phyloP scores from a whole-genome alignment of 2,113 vertebrate species.

The Rattus norvegicus region GRCr8 NC_086021.1:133063501-133064000 shows the following conservation, averaged over 20 bases:
- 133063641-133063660: background rate
- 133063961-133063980: constrained; percentile 62
- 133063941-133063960: constrained; percentile 70
- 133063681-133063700: background rate
- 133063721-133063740: background rate
- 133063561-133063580: background rate
- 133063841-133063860: constrained; percentile 21
- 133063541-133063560: background rate
- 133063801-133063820: background rate
- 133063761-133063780: background rate
- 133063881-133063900: constrained; percentile 46
- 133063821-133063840: background rate
- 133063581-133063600: background rate
- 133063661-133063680: background rate
- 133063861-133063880: background rate
- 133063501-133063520: constrained; percentile 73
- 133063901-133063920: constrained; percentile 55
- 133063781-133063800: background rate
- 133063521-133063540: constrained; percentile 77
- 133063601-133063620: background rate
- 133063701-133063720: background rate
- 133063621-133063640: background rate
- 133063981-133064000: constrained; percentile 61
- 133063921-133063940: constrained; percentile 69
- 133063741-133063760: background rate